A percentile compares a stretch with the other conserved stretches of the same genome.
Evolutionary conservation across 2,113 vertebrate species (phyloP).

Genomic region (Rynchops niger): DNA sequence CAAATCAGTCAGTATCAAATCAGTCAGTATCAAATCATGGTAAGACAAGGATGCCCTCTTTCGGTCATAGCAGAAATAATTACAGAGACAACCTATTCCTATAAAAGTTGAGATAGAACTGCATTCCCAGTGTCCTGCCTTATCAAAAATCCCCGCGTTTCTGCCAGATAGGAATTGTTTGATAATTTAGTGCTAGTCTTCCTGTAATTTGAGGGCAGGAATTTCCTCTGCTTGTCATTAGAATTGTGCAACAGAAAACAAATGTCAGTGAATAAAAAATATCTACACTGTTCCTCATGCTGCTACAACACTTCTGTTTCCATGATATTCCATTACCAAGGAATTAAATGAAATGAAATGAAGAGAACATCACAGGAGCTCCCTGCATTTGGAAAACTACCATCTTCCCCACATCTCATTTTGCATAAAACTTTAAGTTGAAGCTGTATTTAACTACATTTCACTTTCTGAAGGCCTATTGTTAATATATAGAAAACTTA

Average conservation of each 20-base stretch:
- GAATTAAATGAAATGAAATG: neutral
- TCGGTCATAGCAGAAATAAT: neutral
- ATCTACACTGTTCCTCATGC: neutral
- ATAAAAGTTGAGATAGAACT: rapidly evolving
- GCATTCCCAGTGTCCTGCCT: neutral
- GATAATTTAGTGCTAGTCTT: neutral
- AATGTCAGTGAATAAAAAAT: neutral
- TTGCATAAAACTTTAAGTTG: neutral
- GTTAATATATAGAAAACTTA: neutral
- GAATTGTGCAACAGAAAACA: neutral
- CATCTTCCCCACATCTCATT: neutral
- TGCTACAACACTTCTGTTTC: neutral
- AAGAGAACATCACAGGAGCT: neutral
- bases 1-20: no score
- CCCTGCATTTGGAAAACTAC: neutral
- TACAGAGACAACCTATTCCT: neutral
- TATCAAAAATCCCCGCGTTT: neutral
- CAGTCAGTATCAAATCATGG: no score
- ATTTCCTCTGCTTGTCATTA: neutral
- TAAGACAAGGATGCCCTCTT: slow-evolving; percentile 15
- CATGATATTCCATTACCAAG: neutral
- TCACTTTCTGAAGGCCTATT: neutral
- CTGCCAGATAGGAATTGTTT: neutral
- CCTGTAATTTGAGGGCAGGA: neutral
- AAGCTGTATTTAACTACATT: neutral